These are phyloP conservation scores for Columba livia DNA, from an alignment of 2,113 vertebrate species.

Conservation along the genomic window DNA sequence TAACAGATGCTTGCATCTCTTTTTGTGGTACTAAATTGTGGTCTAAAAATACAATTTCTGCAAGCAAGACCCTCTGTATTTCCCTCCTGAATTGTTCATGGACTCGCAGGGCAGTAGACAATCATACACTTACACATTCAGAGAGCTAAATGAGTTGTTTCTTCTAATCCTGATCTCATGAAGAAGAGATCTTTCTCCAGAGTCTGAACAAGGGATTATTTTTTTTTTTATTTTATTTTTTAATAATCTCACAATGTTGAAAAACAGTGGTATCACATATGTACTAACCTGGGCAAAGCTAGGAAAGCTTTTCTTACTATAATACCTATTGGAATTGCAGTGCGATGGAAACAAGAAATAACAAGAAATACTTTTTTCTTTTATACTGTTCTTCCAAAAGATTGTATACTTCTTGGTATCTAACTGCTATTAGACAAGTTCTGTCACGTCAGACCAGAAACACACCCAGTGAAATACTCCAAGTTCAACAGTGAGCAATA, in stretches of 20 bases:
- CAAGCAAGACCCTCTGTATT: background rate
- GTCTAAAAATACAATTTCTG: background rate
- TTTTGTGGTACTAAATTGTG: background rate
- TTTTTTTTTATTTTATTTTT: no score
- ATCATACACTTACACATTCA: background rate
- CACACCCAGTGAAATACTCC: background rate
- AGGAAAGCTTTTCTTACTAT: background rate
- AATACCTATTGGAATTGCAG: background rate
- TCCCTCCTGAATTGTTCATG: background rate
- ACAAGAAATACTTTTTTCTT: background rate
- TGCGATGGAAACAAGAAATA: background rate
- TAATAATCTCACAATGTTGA: background rate
- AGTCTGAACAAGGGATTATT: background rate
- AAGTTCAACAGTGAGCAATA: background rate
- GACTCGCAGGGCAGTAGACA: background rate
- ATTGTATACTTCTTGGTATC: background rate
- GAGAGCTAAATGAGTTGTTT: background rate
- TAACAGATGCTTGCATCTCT: background rate
- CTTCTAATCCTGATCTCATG: background rate
- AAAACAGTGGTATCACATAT: background rate
- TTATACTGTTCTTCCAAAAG: background rate
- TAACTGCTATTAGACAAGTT: background rate
- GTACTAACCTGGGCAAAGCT: background rate
- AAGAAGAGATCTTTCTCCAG: background rate
- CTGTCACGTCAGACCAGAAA: background rate